phyloP scores from a whole-genome alignment of 2,797 vertebrate species.

The Siniperca obscura region DNA sequence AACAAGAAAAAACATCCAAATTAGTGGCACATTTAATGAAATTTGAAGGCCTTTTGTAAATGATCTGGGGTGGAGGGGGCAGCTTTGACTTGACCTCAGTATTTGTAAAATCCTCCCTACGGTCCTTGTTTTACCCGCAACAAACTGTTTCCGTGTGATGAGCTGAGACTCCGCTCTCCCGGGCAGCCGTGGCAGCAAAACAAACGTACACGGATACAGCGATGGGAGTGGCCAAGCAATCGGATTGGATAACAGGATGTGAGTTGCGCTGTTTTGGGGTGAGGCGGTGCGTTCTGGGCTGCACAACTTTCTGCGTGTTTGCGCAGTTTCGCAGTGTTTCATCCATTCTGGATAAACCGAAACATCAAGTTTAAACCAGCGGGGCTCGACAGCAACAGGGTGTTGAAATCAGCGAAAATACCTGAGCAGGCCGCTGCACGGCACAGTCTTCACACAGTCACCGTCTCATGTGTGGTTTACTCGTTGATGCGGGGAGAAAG shows the following conservation, averaged over 20 bases:
- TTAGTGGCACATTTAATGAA: too few species aligned
- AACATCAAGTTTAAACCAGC: fast-evolving
- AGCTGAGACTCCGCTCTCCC: constrained; percentile 45
- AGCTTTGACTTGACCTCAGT: not conserved
- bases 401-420: constrained; percentile 56
- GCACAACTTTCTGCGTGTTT: constrained; percentile 61
- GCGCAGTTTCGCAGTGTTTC: constrained; percentile 55
- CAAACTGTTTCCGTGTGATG: constrained; percentile 18
- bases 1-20: not conserved
- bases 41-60: too few species aligned
- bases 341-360: constrained; percentile 28
- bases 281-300: constrained; percentile 65
- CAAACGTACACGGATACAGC: constrained; percentile 75
- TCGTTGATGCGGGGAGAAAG: constrained; percentile 70
- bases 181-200: constrained; percentile 52
- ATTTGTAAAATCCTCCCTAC: not conserved
- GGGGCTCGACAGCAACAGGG: not conserved
- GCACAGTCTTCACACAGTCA: constrained; percentile 44
- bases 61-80: too few species aligned
- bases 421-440: constrained; percentile 42
- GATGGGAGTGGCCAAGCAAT: constrained; percentile 71
- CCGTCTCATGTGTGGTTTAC: constrained; percentile 54
- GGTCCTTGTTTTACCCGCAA: not conserved
- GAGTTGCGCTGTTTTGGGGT: constrained; percentile 77
- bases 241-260: constrained; percentile 83